These are phyloP conservation scores for Puffinus mauretanicus DNA, from an alignment of 2,113 vertebrate genomes.

Conservation along the genomic window DNA sequence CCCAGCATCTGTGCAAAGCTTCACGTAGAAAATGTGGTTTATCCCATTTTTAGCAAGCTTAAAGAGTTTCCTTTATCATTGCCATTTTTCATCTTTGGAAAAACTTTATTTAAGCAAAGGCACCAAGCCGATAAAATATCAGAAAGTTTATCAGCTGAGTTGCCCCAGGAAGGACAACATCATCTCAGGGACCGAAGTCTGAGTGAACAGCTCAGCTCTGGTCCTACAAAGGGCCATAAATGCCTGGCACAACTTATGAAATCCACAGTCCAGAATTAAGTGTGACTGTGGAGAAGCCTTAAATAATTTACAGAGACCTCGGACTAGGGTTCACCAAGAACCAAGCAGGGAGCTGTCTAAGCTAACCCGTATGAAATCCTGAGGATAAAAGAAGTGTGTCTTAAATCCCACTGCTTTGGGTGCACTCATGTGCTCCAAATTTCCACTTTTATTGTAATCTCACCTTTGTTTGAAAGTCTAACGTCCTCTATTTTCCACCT, in stretches of 20 bases:
- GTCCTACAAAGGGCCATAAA: background rate
- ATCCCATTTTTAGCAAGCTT: background rate
- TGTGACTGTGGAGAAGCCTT: background rate
- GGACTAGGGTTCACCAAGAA: background rate
- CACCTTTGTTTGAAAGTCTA: background rate
- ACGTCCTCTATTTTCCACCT: background rate
- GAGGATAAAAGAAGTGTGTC: background rate
- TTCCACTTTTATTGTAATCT: background rate
- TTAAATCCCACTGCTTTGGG: background rate
- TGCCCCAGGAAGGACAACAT: background rate
- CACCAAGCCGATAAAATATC: background rate
- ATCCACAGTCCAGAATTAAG: background rate
- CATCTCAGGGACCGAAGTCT: background rate
- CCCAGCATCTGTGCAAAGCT: background rate
- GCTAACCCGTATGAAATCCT: background rate
- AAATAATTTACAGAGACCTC: background rate
- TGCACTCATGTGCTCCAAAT: background rate
- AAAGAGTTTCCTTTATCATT: background rate
- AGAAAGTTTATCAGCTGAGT: background rate
- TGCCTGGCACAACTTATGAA: background rate
- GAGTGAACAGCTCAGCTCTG: background rate
- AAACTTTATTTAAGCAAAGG: background rate
- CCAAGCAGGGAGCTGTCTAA: background rate
- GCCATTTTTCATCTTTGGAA: background rate
- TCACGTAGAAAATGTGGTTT: background rate